phyloP scores from a whole-genome alignment of 2,113 vertebrate species.

The Periophthalmus modestus region DNA sequence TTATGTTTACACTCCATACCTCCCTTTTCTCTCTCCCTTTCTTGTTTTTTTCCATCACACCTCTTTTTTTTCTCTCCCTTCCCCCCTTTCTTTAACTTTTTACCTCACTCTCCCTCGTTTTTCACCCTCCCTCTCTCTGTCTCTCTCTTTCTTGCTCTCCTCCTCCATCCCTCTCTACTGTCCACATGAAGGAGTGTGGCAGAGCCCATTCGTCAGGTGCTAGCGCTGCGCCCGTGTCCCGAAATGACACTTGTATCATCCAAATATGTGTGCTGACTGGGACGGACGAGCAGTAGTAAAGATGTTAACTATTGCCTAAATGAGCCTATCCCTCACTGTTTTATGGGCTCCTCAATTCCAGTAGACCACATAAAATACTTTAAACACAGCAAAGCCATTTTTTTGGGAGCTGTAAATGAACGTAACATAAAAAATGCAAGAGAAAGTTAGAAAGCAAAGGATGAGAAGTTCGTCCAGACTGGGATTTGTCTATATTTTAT shows the following conservation, averaged over 20 bases:
- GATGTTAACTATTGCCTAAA: conserved; percentile 57
- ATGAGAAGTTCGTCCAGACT: conserved; percentile 14
- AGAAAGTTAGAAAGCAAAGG: conserved; percentile 30
- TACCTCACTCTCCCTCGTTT: not conserved
- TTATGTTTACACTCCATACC: not conserved
- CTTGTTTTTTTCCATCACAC: not conserved
- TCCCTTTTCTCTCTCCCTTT: not conserved
- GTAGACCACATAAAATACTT: conserved; percentile 52
- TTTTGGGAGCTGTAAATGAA: conserved; percentile 35
- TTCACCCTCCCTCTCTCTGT: not conserved
- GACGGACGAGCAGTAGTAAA: conserved; percentile 56
- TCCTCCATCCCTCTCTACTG: not conserved
- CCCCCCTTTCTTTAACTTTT: not conserved
- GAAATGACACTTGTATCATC: conserved; percentile 25
- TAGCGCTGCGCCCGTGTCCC: conserved; percentile 30
- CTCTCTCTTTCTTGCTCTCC: not conserved
- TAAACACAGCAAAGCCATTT: conserved; percentile 34
- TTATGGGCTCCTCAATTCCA: conserved; percentile 46
- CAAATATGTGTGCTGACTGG: conserved; percentile 22
- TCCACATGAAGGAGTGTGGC: conserved; percentile 18
- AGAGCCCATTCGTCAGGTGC: conserved; percentile 37
- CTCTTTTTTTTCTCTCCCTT: not conserved
- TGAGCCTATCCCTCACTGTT: conserved; percentile 48
- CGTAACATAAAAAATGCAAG: conserved; percentile 43
- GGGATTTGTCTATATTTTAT: conserved; percentile 31